Evolutionary conservation across 2,797 vertebrate genomes (phyloP).

Genomic region (Anas flavirostris): DNA sequence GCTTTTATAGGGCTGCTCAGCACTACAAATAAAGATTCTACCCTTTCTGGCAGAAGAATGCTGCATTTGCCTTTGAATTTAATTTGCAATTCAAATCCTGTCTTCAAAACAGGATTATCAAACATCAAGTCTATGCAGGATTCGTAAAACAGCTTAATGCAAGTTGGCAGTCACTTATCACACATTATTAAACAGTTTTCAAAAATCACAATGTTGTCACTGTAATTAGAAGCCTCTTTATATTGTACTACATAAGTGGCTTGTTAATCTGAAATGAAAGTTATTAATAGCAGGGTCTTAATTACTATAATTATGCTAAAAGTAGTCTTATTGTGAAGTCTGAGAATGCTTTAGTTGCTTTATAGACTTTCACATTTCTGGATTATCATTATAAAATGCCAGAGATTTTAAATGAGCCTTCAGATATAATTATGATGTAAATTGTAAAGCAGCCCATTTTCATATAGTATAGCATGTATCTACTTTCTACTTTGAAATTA

Average conservation of each 20-base stretch:
- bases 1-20: background rate
- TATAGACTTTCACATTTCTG: slow-evolving; percentile 10
- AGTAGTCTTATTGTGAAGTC: slow-evolving; percentile 25
- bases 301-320: slow-evolving; percentile 58
- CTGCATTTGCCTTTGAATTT: slow-evolving; percentile 2
- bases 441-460: background rate
- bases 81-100: slow-evolving; percentile 47
- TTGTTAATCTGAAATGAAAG: slow-evolving; percentile 53
- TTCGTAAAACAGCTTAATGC: slow-evolving; percentile 49
- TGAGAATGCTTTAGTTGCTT: background rate
- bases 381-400: slow-evolving; percentile 11
- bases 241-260: slow-evolving; percentile 29
- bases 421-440: slow-evolving; percentile 18
- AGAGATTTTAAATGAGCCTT: slow-evolving; percentile 46
- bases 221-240: slow-evolving; percentile 55
- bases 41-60: background rate
- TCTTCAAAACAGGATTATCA: slow-evolving; percentile 56
- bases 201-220: slow-evolving; percentile 54
- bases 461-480: background rate
- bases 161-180: slow-evolving; percentile 48
- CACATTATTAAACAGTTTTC: slow-evolving; percentile 39
- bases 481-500: slow-evolving; percentile 24
- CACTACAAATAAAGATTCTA: background rate
- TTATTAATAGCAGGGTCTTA: slow-evolving; percentile 52
- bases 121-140: slow-evolving; percentile 28